phyloP scores from a whole-genome alignment of 2,797 vertebrate genomes.

The Tachyglossus aculeatus region DNA sequence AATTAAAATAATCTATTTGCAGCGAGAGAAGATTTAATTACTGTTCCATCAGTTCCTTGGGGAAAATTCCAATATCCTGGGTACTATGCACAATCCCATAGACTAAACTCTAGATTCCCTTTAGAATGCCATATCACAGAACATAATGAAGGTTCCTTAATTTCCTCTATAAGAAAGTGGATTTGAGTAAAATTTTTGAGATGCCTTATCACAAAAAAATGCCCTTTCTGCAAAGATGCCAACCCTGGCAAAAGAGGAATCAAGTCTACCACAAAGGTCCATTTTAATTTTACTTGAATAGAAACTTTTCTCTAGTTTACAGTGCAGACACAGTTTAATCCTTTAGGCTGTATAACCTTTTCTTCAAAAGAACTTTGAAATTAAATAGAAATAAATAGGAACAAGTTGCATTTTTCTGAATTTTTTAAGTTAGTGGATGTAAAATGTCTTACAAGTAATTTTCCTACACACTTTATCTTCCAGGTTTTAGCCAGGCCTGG shows the following conservation, averaged over 20 bases:
- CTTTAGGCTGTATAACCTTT: slow-evolving; percentile 17
- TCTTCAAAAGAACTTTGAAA: slow-evolving; percentile 19
- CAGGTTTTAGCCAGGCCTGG: not conserved
- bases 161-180: not conserved
- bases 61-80: slow-evolving; percentile 43
- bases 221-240: slow-evolving; percentile 10
- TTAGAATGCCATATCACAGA: slow-evolving; percentile 22
- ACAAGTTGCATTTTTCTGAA: too few species aligned
- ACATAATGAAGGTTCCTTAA: not conserved
- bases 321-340: slow-evolving; percentile 8
- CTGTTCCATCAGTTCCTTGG: slow-evolving; percentile 34
- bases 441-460: too few species aligned
- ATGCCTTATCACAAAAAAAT: slow-evolving; percentile 7
- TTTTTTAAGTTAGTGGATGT: too few species aligned
- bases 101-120: not conserved
- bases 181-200: not conserved
- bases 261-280: slow-evolving; percentile 1
- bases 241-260: slow-evolving; percentile 39
- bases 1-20: slow-evolving; percentile 37
- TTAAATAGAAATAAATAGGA: not conserved
- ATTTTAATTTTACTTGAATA: slow-evolving; percentile 34
- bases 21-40: slow-evolving; percentile 36
- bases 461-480: not conserved
- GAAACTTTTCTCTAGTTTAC: slow-evolving; percentile 29
- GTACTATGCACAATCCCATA: slow-evolving; percentile 22